These are phyloP conservation scores for Epizoanthus ramosus DNA, from an alignment of 92 coral and sea anemone genomes.

Conservation along the genomic window DNA sequence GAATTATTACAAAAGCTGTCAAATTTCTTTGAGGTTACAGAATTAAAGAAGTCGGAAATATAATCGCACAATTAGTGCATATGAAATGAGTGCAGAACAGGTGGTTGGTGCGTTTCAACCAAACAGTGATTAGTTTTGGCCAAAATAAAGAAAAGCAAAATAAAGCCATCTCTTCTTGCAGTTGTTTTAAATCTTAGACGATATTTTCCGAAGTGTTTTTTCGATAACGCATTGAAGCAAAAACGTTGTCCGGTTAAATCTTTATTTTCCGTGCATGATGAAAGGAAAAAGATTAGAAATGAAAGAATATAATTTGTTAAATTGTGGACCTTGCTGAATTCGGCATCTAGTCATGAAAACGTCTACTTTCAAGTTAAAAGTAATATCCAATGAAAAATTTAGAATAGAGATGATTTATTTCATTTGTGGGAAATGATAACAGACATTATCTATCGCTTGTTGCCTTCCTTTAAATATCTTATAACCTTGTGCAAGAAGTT, in stretches of 20 bases:
- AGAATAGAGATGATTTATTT: not conserved
- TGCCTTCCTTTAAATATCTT: not conserved
- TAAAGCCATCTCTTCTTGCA: not conserved
- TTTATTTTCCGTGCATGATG: not conserved
- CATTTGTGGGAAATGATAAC: conserved; percentile 1
- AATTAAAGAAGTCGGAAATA: conserved; percentile 1
- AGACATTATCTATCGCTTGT: not conserved
- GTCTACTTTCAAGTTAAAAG: not conserved
- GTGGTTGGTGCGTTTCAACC: conserved; percentile 6
- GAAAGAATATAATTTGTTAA: not conserved
- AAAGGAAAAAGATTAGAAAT: not conserved
- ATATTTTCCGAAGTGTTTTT: not conserved
- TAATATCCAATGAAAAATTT: not conserved
- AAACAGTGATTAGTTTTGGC: not conserved
- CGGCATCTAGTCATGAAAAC: not conserved
- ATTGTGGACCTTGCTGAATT: not conserved
- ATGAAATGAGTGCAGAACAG: conserved; percentile 17
- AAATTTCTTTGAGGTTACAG: conserved; percentile 12
- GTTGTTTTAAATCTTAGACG: not conserved
- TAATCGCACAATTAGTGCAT: not conserved
- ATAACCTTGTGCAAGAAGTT: conserved; percentile 1
- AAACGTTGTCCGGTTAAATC: not conserved
- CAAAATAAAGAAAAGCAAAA: not conserved
- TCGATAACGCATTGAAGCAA: conserved; percentile 1
- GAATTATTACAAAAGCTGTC: conserved; percentile 8